Conservation (phyloP, 2,888 invertebrate genomes). For the Eupithecia exiguata region DNA sequence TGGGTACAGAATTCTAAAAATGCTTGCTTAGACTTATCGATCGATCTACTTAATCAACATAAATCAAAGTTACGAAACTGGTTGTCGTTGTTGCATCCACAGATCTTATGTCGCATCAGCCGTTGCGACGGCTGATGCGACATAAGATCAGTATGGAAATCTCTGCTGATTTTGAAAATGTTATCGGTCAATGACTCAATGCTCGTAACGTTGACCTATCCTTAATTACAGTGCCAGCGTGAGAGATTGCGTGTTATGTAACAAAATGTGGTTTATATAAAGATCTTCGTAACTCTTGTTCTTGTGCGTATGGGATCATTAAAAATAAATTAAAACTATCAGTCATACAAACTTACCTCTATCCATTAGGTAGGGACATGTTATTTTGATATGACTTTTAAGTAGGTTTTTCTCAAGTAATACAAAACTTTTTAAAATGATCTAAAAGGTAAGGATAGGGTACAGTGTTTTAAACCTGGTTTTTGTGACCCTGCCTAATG, state of each 20-base stretch:
- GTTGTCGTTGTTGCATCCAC: not conserved
- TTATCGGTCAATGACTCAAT: not conserved
- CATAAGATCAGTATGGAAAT: too few species aligned
- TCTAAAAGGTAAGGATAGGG: too few species aligned
- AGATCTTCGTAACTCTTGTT: not conserved
- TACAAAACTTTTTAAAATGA: too few species aligned
- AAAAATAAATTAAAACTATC: not conserved
- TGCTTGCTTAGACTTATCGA: not conserved
- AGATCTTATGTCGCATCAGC: not conserved
- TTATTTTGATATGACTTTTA: too few species aligned
- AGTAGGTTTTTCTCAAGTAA: too few species aligned
- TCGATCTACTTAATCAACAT: not conserved
- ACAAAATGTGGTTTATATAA: not conserved
- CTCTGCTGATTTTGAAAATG: not conserved
- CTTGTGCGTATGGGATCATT: not conserved
- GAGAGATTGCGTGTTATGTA: constrained; percentile 1
- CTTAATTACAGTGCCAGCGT: not conserved
- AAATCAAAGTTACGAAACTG: not conserved
- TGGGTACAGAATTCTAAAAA: not conserved
- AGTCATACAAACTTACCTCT: not conserved
- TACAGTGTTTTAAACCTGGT: too few species aligned
- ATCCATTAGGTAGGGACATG: too few species aligned
- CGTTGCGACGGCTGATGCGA: not conserved
- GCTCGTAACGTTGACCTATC: not conserved
- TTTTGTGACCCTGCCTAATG: too few species aligned